These are phyloP conservation scores for Psilopogon haemacephalus DNA, from an alignment of 2,113 vertebrate species.

Conservation along the genomic window DNA sequence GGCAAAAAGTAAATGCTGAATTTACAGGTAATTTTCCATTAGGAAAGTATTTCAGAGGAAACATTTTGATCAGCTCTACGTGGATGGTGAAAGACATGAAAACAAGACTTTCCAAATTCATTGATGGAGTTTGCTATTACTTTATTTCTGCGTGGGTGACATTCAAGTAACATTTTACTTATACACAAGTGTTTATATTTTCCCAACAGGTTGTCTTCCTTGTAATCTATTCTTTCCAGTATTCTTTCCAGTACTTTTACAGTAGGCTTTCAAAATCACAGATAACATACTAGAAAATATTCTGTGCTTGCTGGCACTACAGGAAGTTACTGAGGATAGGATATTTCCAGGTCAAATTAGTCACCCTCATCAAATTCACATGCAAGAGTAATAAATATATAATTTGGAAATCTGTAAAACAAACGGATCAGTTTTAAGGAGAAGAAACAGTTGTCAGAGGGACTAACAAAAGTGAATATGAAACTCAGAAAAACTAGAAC, in stretches of 20 bases:
- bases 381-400: not conserved
- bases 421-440: not conserved
- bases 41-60: not conserved
- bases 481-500: not conserved
- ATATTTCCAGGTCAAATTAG: not conserved
- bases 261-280: not conserved
- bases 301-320: not conserved
- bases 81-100: not conserved
- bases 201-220: not conserved
- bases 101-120: not conserved
- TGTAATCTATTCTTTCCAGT: not conserved
- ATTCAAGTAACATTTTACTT: not conserved
- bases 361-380: not conserved
- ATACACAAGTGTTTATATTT: not conserved
- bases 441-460: not conserved
- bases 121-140: not conserved
- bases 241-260: not conserved
- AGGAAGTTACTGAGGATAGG: not conserved
- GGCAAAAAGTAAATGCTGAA: not conserved
- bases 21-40: not conserved
- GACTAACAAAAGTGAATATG: not conserved
- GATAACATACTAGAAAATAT: not conserved
- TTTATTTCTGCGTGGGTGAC: not conserved
- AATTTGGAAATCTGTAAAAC: not conserved
- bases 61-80: not conserved